Evolutionary conservation across 2,797 vertebrate genomes (phyloP), one percentile per base, ranked within the genome.

Genomic region (Eospalax fontanierii): DNA sequence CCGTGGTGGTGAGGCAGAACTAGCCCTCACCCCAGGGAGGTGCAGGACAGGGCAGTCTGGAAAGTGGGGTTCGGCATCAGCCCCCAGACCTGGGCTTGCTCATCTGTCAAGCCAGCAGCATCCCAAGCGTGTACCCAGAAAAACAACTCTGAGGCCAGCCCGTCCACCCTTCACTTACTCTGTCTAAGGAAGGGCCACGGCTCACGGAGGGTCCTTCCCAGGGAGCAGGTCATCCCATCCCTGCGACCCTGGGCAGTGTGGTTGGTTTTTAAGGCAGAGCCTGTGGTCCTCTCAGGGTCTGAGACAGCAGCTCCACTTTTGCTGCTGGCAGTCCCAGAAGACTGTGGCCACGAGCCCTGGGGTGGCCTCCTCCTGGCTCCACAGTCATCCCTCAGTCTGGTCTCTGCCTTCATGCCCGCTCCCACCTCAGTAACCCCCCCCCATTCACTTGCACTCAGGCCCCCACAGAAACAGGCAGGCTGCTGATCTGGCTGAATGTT

Each of bases 381-480:
- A 70, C 50, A 54, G 50, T 54, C 61, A 63, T 21, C 11, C 75
- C 80, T 38, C 5, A 1, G 1, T 22, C 28, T 30, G 3, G 50
- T 12, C 50, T 54, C 46, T 50, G 9, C 46, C 46, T 16, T 2
- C 19, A 15, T 6, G 15, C 28, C 61, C 46, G 19, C n/a, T 15
- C 18, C n/a, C 4, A 4, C 10, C 54, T 4, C 5, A 1, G n/a
- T 35, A 7, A 0, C n/a, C 19, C 8, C 0, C 1, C 19, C 8
- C 0, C 1, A 14, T 0, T 5, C 74, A 38, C 46, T 19, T 59
- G 14, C 46, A 54, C 50, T 30, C 12, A 24, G 28, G 28, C 63
- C 82, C 82, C 16, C 35, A 43, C 83, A 18, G 66, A 9, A 59
- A 54, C 6, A 30, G 26, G 26, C 33, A 8, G 30, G n/a, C 11